A percentile compares a stretch with the other conserved stretches of the same genome.
Evolutionary conservation across 2,113 vertebrate genomes (phyloP).

Genomic region (Crotalus tigris): DNA sequence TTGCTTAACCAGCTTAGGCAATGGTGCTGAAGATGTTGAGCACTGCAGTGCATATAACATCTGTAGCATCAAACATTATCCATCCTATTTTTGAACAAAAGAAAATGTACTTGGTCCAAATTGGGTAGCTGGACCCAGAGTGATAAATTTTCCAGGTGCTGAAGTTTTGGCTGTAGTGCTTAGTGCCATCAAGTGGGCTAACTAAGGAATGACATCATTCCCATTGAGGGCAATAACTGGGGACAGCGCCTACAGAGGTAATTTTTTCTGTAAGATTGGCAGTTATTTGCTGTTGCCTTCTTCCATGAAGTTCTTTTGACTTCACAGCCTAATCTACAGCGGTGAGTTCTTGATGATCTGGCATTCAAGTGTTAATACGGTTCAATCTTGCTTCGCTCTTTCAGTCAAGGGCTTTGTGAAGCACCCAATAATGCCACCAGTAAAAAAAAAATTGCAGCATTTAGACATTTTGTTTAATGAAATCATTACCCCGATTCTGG

Average conservation of each 20-base stretch:
- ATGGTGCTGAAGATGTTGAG: background rate
- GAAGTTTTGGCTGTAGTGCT: background rate
- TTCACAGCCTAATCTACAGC: background rate
- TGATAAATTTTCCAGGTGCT: background rate
- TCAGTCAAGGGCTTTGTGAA: background rate
- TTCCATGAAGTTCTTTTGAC: background rate
- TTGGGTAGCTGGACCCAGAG: background rate
- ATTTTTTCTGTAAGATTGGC: background rate
- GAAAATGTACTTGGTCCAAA: background rate
- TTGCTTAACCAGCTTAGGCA: background rate
- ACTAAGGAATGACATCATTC: background rate
- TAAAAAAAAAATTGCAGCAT: background rate
- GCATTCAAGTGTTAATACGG: background rate
- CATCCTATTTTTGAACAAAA: background rate
- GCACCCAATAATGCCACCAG: background rate
- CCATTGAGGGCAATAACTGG: accelerated
- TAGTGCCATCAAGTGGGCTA: conserved; percentile 47
- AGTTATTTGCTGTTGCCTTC: background rate
- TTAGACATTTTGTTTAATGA: background rate
- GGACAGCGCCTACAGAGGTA: background rate
- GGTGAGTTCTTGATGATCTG: background rate
- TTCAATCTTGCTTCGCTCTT: background rate
- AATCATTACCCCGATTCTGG: background rate
- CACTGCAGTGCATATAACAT: background rate
- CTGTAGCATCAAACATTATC: background rate